These are phyloP conservation scores for Eremobia ochroleuca DNA, from an alignment of 2,888 invertebrate species.

Conservation along the genomic window DNA sequence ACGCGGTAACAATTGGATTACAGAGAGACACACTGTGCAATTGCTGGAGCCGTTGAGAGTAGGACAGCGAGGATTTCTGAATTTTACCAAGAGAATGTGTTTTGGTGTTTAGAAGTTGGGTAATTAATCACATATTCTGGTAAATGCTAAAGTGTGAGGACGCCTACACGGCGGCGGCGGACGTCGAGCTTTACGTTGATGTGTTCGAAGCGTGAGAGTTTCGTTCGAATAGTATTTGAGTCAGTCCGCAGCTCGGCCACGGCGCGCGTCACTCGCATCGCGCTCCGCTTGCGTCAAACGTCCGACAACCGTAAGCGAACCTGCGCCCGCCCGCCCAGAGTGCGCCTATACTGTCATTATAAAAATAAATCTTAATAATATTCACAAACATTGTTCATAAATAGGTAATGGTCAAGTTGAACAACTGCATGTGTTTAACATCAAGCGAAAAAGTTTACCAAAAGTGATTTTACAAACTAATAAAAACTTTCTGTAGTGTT, in stretches of 20 bases:
- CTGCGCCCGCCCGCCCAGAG: constrained; percentile 76
- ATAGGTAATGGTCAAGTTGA: constrained; percentile 41
- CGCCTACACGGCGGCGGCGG: constrained; percentile 65
- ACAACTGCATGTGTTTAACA: constrained; percentile 39
- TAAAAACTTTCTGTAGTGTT: constrained; percentile 66
- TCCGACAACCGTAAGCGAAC: constrained; percentile 65
- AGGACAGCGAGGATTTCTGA: constrained; percentile 8
- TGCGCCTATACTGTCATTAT: constrained; percentile 60
- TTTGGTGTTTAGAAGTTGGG: constrained; percentile 37
- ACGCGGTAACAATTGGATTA: constrained; percentile 12
- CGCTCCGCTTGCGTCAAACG: constrained; percentile 70
- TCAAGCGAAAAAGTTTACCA: constrained; percentile 49
- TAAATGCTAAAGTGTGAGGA: constrained; percentile 59
- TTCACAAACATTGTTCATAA: constrained; percentile 49
- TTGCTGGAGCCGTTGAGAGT: background rate
- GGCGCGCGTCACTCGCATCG: constrained; percentile 73
- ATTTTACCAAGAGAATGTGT: constrained; percentile 14
- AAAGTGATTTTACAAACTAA: constrained; percentile 61
- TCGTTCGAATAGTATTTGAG: constrained; percentile 67
- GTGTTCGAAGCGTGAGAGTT: constrained; percentile 69
- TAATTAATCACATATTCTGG: constrained; percentile 58
- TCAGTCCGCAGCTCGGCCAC: constrained; percentile 78
- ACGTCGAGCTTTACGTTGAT: constrained; percentile 68
- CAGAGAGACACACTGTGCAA: background rate
- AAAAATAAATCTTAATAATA: constrained; percentile 63